Conservation (phyloP, 1,140 invertebrate genomes). For the Heliconius himera region DNA sequence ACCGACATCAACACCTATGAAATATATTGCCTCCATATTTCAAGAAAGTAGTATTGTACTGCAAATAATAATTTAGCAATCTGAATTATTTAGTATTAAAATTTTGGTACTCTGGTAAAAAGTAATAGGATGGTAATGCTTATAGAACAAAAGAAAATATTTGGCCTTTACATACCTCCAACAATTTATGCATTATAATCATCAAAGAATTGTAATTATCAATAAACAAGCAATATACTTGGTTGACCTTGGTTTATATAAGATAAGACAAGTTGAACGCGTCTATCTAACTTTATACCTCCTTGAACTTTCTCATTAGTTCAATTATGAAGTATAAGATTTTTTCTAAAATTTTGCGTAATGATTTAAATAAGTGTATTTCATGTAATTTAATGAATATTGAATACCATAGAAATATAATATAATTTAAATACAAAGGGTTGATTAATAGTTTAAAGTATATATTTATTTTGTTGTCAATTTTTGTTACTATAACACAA, state of each 20-base stretch:
- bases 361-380: too few species aligned
- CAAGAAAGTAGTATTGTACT: neutral
- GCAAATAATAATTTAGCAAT: neutral
- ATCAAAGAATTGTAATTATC: neutral
- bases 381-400: too few species aligned
- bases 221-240: slow-evolving; percentile 9
- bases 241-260: neutral
- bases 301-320: slow-evolving; percentile 11
- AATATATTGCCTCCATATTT: slow-evolving; percentile 80
- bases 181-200: slow-evolving; percentile 6
- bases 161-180: slow-evolving; percentile 1
- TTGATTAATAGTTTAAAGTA: too few species aligned
- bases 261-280: neutral
- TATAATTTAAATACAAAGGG: too few species aligned
- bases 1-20: slow-evolving; percentile 96
- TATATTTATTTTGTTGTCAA: too few species aligned
- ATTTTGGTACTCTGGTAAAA: too few species aligned
- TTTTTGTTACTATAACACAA: too few species aligned
- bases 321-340: neutral
- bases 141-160: too few species aligned
- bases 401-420: too few species aligned
- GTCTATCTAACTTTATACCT: neutral
- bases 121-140: too few species aligned
- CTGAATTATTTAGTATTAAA: neutral
- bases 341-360: neutral